Base-by-base conservation (phyloP, 2,888 invertebrate species). In the Incurvaria masculella region DNA sequence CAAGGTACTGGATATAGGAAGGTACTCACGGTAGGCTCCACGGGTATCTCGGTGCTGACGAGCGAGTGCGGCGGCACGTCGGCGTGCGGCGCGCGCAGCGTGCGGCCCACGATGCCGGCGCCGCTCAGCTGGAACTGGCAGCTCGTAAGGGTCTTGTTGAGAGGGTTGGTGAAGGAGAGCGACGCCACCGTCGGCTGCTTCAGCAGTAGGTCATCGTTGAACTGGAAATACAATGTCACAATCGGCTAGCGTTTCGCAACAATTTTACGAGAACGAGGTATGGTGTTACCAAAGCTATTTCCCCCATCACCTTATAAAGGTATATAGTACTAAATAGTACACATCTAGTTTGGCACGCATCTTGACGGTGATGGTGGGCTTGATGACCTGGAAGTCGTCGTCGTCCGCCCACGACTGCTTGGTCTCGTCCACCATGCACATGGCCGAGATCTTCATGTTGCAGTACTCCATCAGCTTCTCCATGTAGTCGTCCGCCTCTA, bases 371-470 rank as follows among this genome's bases (percentile, higher is more conserved):
- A 91, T 83, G 50, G 75, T 82, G 1, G 92, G 91, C 60, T 88
- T 88, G 23, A 87, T 69, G 4, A 92, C 81, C 65, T 89, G 86
- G 71, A 91, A 90, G 67, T 91, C 89, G 57, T 91, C 91, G 58
- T 91, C 89, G 54, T 87, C 89, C 0, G 88, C 86, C 87, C 90
- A 92, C 2, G 89, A 85, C 66, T 91, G 91, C 48, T 84, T 85
- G n/a, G 92, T 92, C 66, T 92, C 91, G 46, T 81, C 79, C 0
- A 92, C 91, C n/a, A 85, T 84, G 17, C 88, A 88, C 65, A 89
- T 85, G 2, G 87, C 87, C 20, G 86, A 86, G 52, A 91, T 81
- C 72, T 90, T 91, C 82, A 92, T 83, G 64, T 86, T 86, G 59
- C 86, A 84, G 62, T 90, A 89, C 64, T 92, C 91, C 8, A 90